Evolutionary conservation across 2,888 invertebrate genomes (phyloP).

Genomic region (Eupithecia inturbata): DNA sequence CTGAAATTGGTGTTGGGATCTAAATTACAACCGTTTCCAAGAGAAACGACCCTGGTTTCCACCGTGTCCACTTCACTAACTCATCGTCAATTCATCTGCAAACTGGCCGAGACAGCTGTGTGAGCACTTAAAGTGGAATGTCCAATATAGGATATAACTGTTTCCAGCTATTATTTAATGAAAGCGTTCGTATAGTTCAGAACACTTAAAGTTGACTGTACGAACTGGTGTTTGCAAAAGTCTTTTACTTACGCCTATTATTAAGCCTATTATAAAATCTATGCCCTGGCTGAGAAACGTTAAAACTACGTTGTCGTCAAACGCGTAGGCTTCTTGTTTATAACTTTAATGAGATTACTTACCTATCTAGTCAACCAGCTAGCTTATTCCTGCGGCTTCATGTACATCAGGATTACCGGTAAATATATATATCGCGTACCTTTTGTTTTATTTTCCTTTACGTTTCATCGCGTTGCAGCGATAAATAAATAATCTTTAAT

Average conservation of each 20-base stretch:
- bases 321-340: background rate
- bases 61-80: background rate
- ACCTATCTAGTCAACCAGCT: background rate
- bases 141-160: background rate
- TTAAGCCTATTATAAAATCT: too few relatives aligned
- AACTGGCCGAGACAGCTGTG: background rate
- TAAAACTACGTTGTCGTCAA: background rate
- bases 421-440: too few relatives aligned
- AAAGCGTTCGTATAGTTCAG: background rate
- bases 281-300: background rate
- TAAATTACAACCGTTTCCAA: constrained; percentile 2
- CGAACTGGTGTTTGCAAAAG: background rate
- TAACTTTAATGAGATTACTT: too few relatives aligned
- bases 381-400: background rate
- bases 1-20: background rate
- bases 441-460: too few relatives aligned
- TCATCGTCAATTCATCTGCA: constrained; percentile 4
- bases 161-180: background rate
- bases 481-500: too few relatives aligned
- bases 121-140: constrained; percentile 1
- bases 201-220: background rate
- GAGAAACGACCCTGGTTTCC: background rate
- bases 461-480: too few relatives aligned
- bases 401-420: background rate
- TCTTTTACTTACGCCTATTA: background rate